Conservation (phyloP, 1,140 invertebrate species). For the Zaprionus capensis region DNA sequence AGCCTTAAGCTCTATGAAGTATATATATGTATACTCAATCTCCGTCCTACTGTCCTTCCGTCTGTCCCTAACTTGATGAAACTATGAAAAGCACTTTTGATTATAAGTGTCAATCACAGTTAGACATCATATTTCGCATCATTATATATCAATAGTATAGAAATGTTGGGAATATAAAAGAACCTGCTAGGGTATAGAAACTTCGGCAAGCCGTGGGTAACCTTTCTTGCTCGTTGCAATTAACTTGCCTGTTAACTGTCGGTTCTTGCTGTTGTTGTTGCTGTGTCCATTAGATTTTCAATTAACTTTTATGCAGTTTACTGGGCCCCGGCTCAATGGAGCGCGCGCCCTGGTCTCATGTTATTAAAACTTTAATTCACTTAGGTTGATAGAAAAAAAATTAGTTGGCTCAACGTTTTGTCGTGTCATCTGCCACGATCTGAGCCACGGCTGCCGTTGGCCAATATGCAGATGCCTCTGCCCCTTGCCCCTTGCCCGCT, state of each 20-base stretch:
- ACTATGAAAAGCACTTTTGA: too few relatives aligned
- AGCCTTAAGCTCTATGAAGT: too few relatives aligned
- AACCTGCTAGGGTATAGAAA: too few relatives aligned
- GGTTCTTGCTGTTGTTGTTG: constrained; percentile 4
- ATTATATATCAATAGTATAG: too few relatives aligned
- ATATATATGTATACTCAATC: too few relatives aligned
- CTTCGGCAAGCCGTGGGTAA: too few relatives aligned
- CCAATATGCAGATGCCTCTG: constrained; percentile 19
- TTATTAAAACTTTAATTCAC: constrained; percentile 81
- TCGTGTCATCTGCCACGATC: constrained; percentile 59
- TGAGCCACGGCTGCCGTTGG: constrained; percentile 12
- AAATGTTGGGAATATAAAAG: too few relatives aligned
- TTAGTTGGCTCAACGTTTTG: constrained; percentile 51
- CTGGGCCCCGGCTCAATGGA: constrained; percentile 36
- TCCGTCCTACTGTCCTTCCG: too few relatives aligned
- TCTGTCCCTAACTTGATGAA: too few relatives aligned
- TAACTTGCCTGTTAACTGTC: constrained; percentile 34
- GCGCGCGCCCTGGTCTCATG: constrained; percentile 37
- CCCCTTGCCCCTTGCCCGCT: background rate
- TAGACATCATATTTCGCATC: too few relatives aligned
- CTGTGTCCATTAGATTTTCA: constrained; percentile 60
- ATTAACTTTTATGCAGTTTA: constrained; percentile 61
- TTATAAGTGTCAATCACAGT: too few relatives aligned
- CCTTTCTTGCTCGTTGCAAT: constrained; percentile 18
- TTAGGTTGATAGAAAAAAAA: constrained; percentile 61